These are phyloP conservation scores for Labia minor DNA, from an alignment of 2,888 invertebrate species.

Conservation along the genomic window DNA sequence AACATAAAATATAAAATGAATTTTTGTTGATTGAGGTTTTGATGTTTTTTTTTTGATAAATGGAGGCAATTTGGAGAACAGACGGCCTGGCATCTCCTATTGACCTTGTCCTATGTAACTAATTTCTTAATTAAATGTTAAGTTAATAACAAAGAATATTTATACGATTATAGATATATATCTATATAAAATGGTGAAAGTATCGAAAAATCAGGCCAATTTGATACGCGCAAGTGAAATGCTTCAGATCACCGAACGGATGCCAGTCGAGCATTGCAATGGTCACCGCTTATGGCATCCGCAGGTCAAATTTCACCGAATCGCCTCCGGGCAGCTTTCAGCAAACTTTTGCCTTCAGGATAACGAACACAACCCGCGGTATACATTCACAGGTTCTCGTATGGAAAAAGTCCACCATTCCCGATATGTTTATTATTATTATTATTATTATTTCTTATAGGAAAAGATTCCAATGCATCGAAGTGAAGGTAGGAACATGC, in stretches of 20 bases:
- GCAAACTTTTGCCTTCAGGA: neutral
- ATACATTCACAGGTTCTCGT: neutral
- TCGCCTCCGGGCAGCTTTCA: neutral
- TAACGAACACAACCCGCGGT: neutral
- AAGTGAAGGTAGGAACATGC: neutral
- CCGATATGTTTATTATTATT: too few relatives aligned
- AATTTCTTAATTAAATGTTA: neutral
- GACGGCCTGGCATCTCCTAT: too few relatives aligned
- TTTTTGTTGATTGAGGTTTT: too few relatives aligned
- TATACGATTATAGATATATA: too few relatives aligned
- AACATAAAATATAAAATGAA: too few relatives aligned
- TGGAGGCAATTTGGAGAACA: too few relatives aligned
- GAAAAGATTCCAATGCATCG: too few relatives aligned
- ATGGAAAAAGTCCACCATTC: too few relatives aligned
- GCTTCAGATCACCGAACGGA: neutral
- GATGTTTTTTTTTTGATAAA: too few relatives aligned
- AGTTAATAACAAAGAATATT: neutral
- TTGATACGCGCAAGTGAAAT: constrained; percentile 13
- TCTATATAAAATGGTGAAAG: neutral
- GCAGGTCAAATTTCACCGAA: neutral
- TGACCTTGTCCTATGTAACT: neutral
- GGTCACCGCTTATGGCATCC: neutral
- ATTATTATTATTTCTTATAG: too few relatives aligned
- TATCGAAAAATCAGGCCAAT: constrained; percentile 1
- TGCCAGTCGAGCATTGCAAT: neutral